These are phyloP conservation scores for Cephus spinipes DNA, from an alignment of 2,888 invertebrate genomes.

Conservation along the genomic window DNA sequence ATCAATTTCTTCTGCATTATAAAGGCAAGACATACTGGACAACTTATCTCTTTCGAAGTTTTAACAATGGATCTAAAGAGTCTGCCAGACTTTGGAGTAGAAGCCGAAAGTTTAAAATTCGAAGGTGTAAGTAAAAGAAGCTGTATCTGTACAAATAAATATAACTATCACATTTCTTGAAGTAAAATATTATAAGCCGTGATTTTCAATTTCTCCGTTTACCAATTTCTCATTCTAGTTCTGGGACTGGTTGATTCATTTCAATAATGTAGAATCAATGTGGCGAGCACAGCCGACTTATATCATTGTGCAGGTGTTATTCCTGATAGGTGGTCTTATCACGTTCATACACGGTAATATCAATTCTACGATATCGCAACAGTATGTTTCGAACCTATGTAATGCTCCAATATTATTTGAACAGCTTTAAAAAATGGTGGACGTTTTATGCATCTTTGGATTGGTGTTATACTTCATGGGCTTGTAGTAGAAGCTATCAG, in stretches of 20 bases:
- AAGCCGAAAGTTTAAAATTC: not conserved
- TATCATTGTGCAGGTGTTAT: constrained; percentile 74
- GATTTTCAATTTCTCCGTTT: constrained; percentile 2
- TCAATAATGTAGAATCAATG: constrained; percentile 69
- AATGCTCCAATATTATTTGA: not conserved
- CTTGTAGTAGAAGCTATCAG: constrained; percentile 78
- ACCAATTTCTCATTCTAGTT: constrained; percentile 64
- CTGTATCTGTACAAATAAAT: not conserved
- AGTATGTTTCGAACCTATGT: not conserved
- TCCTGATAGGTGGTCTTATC: constrained; percentile 72
- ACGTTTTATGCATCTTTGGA: constrained; percentile 80
- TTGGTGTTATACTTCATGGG: constrained; percentile 80
- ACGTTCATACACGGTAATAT: constrained; percentile 77
- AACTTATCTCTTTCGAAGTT: not conserved
- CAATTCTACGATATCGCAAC: not conserved
- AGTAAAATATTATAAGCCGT: not conserved
- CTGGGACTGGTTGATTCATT: constrained; percentile 73
- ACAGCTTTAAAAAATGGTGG: constrained; percentile 79
- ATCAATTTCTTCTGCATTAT: not conserved
- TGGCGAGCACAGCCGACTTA: constrained; percentile 78
- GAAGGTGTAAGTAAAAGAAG: not conserved
- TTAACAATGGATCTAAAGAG: not conserved
- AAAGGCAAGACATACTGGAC: not conserved
- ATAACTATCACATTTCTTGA: not conserved
- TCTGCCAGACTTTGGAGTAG: not conserved